Evolutionary conservation across 2,888 invertebrate species (phyloP), one percentile per base, ranked within the genome.

Genomic region (Conops quadrifasciatus): DNA sequence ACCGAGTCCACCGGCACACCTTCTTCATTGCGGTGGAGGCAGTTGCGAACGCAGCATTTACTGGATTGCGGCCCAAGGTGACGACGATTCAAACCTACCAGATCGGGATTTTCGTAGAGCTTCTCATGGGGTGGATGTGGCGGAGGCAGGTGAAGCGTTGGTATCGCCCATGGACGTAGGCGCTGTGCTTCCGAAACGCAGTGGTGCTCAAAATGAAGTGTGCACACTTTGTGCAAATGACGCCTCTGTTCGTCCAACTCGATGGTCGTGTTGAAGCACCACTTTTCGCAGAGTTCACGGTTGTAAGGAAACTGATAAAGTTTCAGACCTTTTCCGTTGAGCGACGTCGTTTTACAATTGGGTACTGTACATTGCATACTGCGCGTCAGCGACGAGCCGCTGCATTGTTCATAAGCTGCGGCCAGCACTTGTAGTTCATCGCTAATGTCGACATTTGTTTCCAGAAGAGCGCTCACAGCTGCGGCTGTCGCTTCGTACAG

Each of bases 81-180:
- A 53, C 75, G 67, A 16, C 70, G 67, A n/a, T 73, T 72, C 2
- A 75, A 56, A 19, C 71, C 63, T 0, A 71, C 69, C 16, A 76
- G 49, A 53, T 77, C 75, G 0, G 78, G 76, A 59, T 77, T 76
- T 28, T 71, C 69, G 47, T 77, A 73, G 1, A 66, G 51, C 24
- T 28, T 15, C 21, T 75, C 59, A 19, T 69, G 67, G 24, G 51
- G 65, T 19, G 16, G 43, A 24, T 43, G 51, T 16, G 45, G 53
- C 7, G 64, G 51, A n/a, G n/a, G n/a, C 16, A n/a, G 24, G 1
- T 67, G 49, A 7, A 83, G 56, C 0, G 82, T 83, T 0, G 82
- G 82, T 69, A 83, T 74, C 15, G 81, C 80, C 83, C 83, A 83
- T 0, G 79, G 73, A 26, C 78, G 76, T 7, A 83, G 53, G 7